Evolutionary conservation across 2,797 vertebrate genomes (phyloP), one percentile per base, ranked within the genome.

Genomic region (Pipistrellus pygmaeus): DNA sequence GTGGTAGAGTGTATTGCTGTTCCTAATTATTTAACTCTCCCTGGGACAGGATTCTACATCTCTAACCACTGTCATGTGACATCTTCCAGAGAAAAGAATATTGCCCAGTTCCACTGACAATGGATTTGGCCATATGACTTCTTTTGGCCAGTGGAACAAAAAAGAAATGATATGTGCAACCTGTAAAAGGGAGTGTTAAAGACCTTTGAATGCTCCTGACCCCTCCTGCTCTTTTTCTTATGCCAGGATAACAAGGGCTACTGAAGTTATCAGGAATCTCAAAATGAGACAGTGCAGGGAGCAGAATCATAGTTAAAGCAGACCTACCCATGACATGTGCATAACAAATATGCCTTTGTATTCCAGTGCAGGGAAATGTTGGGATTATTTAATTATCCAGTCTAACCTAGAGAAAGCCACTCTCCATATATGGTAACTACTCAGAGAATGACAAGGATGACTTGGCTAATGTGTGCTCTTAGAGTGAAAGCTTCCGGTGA

Each of bases 1-100:
- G 27, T 8, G 32, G n/a, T 2, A 1, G 38, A 73, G 30, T 1
- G 2, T 5, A 23, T 44, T 73, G 12, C 1, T 77, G 1, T 32
- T 41, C 20, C 32, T 46, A 9, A 3, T 10, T 41, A 32, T 11
- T n/a, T 18, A 60, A 35, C 35, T 18, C 25, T 46, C 20, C 15
- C 72, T 23, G n/a, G 53, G 38, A 83, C 57, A 89, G 60, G 48
- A 15, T 2, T 17, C 62, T 25, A 7, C 38, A 14, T 23, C 44
- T 84, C 92, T 8, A 41, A 6, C 32, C 0, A 2, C 13, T 12
- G 51, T 30, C 48, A 11, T 0, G 30, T 2, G 57, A 83, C 3
- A 13, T 14, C 38, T 3, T 48, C 13, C 1, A 2, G 38, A 82
- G n/a, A 60, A 17, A 60, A 2, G 5, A n/a, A 2, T 1, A 44